These are phyloP conservation scores for Riptortus pedestris DNA, from an alignment of 1,140 invertebrate genomes.

Conservation along the genomic window DNA sequence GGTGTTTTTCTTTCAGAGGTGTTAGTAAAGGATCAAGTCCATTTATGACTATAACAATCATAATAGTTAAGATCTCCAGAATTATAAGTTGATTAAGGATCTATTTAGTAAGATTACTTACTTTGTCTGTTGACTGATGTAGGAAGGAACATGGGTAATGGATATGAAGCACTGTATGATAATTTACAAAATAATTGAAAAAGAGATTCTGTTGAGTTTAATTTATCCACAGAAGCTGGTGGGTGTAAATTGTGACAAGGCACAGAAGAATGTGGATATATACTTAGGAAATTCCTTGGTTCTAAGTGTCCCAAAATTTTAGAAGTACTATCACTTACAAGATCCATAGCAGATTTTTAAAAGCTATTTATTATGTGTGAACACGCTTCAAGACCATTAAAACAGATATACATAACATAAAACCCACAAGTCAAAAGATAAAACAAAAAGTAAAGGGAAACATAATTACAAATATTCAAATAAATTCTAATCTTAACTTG, in stretches of 20 bases:
- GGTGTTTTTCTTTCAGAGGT: not conserved
- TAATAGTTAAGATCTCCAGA: not conserved
- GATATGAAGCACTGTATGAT: not conserved
- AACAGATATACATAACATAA: no score
- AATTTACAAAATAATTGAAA: not conserved
- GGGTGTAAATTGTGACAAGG: slow-evolving; percentile 2
- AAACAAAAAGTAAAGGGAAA: no score
- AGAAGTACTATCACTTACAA: no score
- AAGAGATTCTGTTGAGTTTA: not conserved
- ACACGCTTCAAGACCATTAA: no score
- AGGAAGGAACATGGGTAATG: not conserved
- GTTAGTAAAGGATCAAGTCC: slow-evolving; percentile 2
- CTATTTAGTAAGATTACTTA: no score
- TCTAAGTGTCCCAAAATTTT: not conserved
- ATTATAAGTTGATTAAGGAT: not conserved
- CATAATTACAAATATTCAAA: no score
- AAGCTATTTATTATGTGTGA: no score
- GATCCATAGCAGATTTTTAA: no score
- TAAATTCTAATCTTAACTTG: no score
- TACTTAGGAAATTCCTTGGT: not conserved
- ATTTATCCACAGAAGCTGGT: not conserved
- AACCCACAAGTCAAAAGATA: no score
- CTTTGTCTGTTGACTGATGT: not conserved
- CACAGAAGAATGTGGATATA: not conserved
- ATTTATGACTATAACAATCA: not conserved